A percentile compares a stretch with the other conserved stretches of the same genome.
Conservation (phyloP, 2,797 vertebrate species). For the Lagorchestes hirsutus region DNA sequence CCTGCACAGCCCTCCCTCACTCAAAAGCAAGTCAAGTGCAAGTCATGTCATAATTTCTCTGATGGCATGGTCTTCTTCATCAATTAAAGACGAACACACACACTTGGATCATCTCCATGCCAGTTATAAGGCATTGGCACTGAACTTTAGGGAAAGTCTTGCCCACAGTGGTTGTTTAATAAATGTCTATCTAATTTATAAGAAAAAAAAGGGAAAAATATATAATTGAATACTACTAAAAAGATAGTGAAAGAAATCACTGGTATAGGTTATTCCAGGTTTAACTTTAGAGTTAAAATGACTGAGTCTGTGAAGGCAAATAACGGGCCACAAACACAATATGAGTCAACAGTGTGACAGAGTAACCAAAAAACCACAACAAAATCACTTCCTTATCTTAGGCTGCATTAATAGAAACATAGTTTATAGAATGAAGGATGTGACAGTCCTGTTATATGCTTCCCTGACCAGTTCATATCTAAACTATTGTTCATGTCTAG, state of each 20-base stretch:
- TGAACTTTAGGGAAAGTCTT: not conserved
- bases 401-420: not conserved
- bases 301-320: not conserved
- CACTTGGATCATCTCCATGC: not conserved
- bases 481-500: not conserved
- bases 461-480: not conserved
- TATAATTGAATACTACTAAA: not conserved
- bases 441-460: not conserved
- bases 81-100: too few relatives aligned
- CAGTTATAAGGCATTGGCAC: not conserved
- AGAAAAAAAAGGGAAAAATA: not conserved
- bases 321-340: not conserved
- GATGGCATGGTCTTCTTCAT: too few relatives aligned
- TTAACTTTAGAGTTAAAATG: not conserved
- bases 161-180: not conserved
- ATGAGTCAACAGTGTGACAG: not conserved
- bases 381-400: not conserved
- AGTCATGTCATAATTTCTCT: too few relatives aligned
- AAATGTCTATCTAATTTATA: not conserved
- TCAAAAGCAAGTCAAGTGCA: too few relatives aligned
- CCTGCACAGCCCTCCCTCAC: too few relatives aligned
- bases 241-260: not conserved
- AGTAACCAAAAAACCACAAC: not conserved
- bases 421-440: not conserved
- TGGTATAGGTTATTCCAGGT: not conserved